These are phyloP conservation scores for Lophotriccus pileatus DNA, from an alignment of 2,797 vertebrate genomes.

Conservation along the genomic window DNA sequence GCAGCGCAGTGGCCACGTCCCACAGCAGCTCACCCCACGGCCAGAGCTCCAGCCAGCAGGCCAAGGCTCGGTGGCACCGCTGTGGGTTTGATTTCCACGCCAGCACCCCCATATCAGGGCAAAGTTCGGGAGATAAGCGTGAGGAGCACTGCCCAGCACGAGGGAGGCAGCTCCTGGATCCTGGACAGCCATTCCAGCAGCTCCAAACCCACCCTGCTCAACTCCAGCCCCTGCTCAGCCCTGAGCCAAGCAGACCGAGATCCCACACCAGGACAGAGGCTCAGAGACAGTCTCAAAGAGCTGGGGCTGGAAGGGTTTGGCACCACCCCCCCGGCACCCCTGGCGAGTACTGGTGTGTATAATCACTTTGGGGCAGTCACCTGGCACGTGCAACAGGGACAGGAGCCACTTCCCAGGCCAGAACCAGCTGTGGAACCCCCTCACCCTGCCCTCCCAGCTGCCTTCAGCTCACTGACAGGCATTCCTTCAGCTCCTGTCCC, in stretches of 20 bases:
- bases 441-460: background rate
- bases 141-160: background rate
- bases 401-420: background rate
- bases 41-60: background rate
- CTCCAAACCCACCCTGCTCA: fast-evolving
- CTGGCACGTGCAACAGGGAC: fast-evolving
- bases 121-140: conserved; percentile 9
- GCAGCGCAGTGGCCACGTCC: background rate
- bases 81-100: background rate
- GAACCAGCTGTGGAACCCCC: fast-evolving
- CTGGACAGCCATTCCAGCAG: fast-evolving
- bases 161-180: background rate
- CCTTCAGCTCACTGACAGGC: background rate
- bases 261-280: fast-evolving
- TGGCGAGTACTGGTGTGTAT: background rate
- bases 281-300: background rate
- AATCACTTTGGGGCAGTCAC: background rate
- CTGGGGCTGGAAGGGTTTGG: background rate
- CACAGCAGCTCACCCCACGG: fast-evolving
- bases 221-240: background rate
- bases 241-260: fast-evolving
- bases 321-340: background rate
- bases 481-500: fast-evolving
- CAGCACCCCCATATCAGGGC: background rate
- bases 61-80: fast-evolving